Evolutionary conservation across 2,797 vertebrate species (phyloP), one percentile per base, ranked within the genome.

Genomic region (Brachyalestes nurse): DNA sequence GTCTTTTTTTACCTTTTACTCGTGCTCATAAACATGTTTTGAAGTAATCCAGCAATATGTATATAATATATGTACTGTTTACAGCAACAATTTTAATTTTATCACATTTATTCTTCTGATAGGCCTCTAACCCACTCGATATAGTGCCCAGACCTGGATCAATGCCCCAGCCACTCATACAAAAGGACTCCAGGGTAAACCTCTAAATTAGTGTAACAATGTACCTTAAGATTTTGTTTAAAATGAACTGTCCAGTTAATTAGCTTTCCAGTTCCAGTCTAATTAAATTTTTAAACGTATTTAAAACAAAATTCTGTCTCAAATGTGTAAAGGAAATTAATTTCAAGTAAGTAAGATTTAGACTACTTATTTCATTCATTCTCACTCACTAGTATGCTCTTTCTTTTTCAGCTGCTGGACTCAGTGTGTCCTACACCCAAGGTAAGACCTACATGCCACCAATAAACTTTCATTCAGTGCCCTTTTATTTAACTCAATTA

Each of bases 41-140:
- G 34, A 34, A 34, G 2, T 51, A 51, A 51, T 4, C 13, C 45
- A 47, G 12, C 45, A 47, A 12, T 47, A 8, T 47, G 40, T 8
- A 42, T 42, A 4, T 42, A 4, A 4, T 42, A 42, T 8, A 42
- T 42, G 8, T 42, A 42, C 45, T 0, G 34, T 4, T 34, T 34
- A 34, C 34, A 9, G 21, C 28, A 38, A 51, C 23, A 6, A 10
- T 57, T 58, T 77, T 10, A 1, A 40, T 34, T 34, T 84, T 77
- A 23, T 58, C 40, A n/a, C 53, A 21, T 21, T 34, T 71, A 19
- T 65, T 71, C 12, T 67, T 9, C 78, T 47, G 34, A 60, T 77
- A 99, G 98, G 98, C 97, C 80, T 98, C 97, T 79, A 99, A 97
- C 90, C 96, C 97, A 16, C 95, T 99, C 64, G 98, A 99, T 87